phyloP scores from a whole-genome alignment of 2,888 invertebrate genomes.

The Ommatoiulus sabulosus region DNA sequence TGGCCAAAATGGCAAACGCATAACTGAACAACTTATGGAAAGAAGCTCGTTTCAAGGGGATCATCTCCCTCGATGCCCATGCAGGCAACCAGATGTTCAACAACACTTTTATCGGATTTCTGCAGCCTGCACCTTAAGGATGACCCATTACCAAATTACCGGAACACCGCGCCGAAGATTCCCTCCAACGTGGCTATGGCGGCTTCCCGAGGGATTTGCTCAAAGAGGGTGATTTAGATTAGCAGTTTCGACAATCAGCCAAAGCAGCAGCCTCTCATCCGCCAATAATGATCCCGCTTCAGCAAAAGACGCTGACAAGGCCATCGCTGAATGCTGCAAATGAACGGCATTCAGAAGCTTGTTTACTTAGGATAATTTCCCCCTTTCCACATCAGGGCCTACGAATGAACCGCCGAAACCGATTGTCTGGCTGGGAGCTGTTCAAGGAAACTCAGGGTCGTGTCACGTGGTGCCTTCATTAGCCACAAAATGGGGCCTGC shows the following conservation, averaged over 20 bases:
- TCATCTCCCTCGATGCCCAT: no score
- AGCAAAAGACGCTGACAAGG: background rate
- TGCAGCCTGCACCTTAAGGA: background rate
- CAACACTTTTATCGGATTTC: background rate
- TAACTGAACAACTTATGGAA: no score
- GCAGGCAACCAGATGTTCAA: no score
- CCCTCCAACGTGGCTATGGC: background rate
- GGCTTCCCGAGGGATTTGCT: background rate
- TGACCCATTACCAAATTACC: background rate
- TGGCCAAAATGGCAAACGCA: no score
- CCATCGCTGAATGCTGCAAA: background rate
- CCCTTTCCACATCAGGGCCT: background rate
- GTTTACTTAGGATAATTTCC: constrained; percentile 11
- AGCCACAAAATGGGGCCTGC: background rate
- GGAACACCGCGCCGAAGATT: background rate
- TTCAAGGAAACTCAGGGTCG: no score
- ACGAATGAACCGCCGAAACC: background rate
- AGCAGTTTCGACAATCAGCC: no score
- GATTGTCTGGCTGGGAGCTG: background rate
- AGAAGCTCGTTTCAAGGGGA: no score
- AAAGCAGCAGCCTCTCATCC: no score
- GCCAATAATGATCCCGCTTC: no score
- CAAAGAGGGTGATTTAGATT: background rate
- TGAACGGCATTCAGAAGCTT: background rate
- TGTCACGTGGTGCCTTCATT: background rate